Percentiles rank a stretch among this genome's conserved stretches.
These are phyloP conservation scores for Paratrypauchen microcephalus DNA, from an alignment of 2,797 vertebrate genomes.

Conservation along the genomic window DNA sequence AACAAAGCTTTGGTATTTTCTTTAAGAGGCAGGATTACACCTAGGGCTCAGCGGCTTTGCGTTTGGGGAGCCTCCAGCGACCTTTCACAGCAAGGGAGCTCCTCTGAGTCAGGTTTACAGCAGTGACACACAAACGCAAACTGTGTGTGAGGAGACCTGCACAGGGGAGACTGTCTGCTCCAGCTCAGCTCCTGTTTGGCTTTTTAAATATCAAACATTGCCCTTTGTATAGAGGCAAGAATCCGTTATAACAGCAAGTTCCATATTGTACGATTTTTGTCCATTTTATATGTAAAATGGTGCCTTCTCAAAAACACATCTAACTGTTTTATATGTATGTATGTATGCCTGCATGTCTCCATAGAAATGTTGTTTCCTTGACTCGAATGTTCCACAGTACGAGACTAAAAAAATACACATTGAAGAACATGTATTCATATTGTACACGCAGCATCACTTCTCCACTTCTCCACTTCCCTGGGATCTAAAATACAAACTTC, in stretches of 20 bases:
- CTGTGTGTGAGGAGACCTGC: background rate
- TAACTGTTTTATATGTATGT: background rate
- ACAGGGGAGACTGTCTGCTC: background rate
- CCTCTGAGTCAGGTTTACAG: constrained; percentile 16
- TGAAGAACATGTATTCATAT: no score
- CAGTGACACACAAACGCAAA: constrained; percentile 1
- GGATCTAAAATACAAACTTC: no score
- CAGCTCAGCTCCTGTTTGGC: background rate
- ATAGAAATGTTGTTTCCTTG: no score
- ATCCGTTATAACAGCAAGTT: background rate
- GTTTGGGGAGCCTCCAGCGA: constrained; percentile 16
- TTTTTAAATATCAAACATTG: background rate
- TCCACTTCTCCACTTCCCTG: no score
- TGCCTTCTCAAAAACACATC: background rate
- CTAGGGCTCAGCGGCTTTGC: constrained; percentile 1
- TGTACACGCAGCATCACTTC: no score
- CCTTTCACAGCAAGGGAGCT: constrained; percentile 19
- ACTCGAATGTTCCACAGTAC: no score
- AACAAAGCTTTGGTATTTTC: constrained; percentile 11
- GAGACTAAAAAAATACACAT: no score
- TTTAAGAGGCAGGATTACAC: constrained; percentile 21
- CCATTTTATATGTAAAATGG: background rate
- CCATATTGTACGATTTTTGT: background rate
- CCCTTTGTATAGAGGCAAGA: background rate
- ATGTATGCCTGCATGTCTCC: no score